These are phyloP conservation scores for Pogonocichla stellata DNA, from an alignment of 2,113 vertebrate genomes.

Conservation along the genomic window DNA sequence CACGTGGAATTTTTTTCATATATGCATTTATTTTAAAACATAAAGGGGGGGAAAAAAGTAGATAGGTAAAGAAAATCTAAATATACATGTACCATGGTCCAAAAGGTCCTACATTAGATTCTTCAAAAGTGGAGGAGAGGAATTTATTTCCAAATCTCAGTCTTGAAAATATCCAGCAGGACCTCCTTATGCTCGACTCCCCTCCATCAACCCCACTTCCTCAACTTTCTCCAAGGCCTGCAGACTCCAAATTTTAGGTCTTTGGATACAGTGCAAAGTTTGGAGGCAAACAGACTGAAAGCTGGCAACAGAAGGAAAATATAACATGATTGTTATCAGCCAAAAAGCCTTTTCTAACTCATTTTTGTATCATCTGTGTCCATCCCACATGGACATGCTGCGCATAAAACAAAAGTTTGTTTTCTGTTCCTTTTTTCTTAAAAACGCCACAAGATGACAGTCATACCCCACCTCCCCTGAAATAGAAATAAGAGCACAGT, in stretches of 20 bases:
- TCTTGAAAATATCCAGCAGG: neutral
- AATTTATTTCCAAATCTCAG: neutral
- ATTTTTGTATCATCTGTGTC: neutral
- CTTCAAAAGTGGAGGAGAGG: neutral
- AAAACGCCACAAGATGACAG: slow-evolving; percentile 31
- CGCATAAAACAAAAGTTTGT: neutral
- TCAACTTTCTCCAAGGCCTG: neutral
- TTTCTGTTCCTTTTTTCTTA: slow-evolving; percentile 28
- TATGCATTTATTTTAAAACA: neutral
- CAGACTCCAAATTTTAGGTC: neutral
- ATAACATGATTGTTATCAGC: neutral
- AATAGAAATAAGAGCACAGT: neutral
- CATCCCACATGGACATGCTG: neutral
- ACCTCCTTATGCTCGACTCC: neutral
- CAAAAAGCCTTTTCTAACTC: neutral
- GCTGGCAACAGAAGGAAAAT: neutral
- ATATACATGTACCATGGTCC: neutral
- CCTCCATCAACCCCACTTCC: neutral
- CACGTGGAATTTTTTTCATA: neutral
- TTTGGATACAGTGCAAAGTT: neutral
- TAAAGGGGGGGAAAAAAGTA: neutral
- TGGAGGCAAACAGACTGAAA: neutral
- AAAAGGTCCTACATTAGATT: neutral
- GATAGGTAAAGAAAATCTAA: neutral
- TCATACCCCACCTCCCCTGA: neutral